Base-by-base conservation (phyloP, 2,113 vertebrate genomes). In the Gallinago undulata region DNA sequence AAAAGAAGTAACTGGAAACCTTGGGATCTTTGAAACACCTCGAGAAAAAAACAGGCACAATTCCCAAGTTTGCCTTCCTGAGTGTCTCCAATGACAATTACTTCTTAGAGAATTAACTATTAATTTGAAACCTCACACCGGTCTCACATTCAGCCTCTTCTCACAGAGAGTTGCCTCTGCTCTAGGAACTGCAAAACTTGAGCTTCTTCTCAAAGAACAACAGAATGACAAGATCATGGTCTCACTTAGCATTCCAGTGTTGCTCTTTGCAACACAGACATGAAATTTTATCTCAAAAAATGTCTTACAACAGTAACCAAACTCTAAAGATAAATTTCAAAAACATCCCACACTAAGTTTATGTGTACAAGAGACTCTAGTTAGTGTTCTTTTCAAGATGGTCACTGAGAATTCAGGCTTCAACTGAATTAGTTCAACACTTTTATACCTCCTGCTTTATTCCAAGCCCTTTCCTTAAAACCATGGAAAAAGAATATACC, bases 181-280 rank as follows among this genome's bases (percentile, higher is more conserved):
- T 80, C 73, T 68, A 67, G n/a, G 55, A 89, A 48, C 24, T 45
- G 27, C 10, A 93, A 76, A 93, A 76, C 27, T 59, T 41, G 8
- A 84, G 24, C 2, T 88, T 68, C 76, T 89, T 72, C 43, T 78
- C 73, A 80, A 82, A 41, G 23, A 78, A n/a, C 13, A 70, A 55
- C 6, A 19, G 35, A 4, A 53, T 70, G 45, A 77, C 0, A 0
- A 77, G 37, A 77, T 85, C 41, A 62, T 1, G 1, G 13, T 45
- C 62, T 87, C 41, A 28, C 12, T 45, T 56, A 74, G 19, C 47
- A n/a, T 17, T 69, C 25, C n/a, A 0, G 0, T 55, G 13, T 5
- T 6, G 2, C 43, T 69, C 23, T 51, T 92, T 70, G 41, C 13
- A 69, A 21, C 30, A 64, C 5, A 66, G 13, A 79, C 1, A 10